phyloP scores from a whole-genome alignment of 2,797 vertebrate genomes.

The Sparus aurata region DNA sequence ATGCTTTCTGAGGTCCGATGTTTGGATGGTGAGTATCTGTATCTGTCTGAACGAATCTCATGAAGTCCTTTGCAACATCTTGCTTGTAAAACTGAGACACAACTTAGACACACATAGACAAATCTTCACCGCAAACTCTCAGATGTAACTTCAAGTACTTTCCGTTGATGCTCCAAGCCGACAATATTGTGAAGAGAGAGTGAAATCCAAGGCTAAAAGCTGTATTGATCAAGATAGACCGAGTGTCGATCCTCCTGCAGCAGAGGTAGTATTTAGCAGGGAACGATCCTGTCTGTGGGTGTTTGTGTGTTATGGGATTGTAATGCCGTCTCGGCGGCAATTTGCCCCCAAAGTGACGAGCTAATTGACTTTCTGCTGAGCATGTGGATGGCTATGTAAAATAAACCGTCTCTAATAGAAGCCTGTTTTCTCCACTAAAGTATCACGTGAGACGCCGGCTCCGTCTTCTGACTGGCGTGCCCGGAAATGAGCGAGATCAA shows the following conservation, averaged over 20 bases:
- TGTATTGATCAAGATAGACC: slow-evolving; percentile 63
- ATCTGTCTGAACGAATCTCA: background rate
- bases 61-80: background rate
- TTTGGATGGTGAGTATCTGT: slow-evolving; percentile 58
- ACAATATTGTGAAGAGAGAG: slow-evolving; percentile 52
- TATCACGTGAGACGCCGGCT: slow-evolving; percentile 39
- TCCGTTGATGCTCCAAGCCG: slow-evolving; percentile 35
- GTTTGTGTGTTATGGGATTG: slow-evolving; percentile 42
- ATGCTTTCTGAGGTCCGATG: slow-evolving; percentile 47
- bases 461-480: slow-evolving; percentile 34
- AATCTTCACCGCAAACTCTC: slow-evolving; percentile 21
- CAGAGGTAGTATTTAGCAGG: slow-evolving; percentile 42
- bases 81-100: slow-evolving; percentile 10
- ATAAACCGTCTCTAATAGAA: slow-evolving; percentile 65
- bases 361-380: slow-evolving; percentile 78
- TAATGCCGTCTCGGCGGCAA: slow-evolving; percentile 53
- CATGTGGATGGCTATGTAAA: slow-evolving; percentile 72
- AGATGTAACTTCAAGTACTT: slow-evolving; percentile 39
- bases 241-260: slow-evolving; percentile 58
- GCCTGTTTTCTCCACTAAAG: slow-evolving; percentile 53
- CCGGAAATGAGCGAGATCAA: slow-evolving; percentile 51
- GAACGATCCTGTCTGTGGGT: slow-evolving; percentile 24
- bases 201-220: slow-evolving; percentile 75
- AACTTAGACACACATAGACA: no score
- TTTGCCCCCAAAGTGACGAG: slow-evolving; percentile 69